phyloP scores from a whole-genome alignment of 2,113 vertebrate genomes.

The Cnemophilus loriae region DNA sequence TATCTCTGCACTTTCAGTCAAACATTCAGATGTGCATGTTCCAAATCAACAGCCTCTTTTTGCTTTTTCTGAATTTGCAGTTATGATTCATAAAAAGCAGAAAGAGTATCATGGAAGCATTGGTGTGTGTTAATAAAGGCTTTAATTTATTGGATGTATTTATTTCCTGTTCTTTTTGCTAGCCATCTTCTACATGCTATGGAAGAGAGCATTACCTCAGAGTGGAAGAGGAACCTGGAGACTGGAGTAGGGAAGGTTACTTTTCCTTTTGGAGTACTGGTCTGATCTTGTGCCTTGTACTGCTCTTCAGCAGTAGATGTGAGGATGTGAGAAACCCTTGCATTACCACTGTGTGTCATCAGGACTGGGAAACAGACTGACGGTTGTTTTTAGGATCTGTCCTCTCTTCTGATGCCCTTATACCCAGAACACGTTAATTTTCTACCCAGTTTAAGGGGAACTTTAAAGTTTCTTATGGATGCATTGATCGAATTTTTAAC shows the following conservation, averaged over 20 bases:
- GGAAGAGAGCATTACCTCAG: background rate
- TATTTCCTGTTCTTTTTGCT: background rate
- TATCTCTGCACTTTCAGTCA: background rate
- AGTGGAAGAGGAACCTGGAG: background rate
- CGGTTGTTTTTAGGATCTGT: background rate
- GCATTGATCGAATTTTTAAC: background rate
- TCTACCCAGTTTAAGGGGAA: background rate
- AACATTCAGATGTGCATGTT: background rate
- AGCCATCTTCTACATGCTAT: background rate
- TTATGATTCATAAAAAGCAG: background rate
- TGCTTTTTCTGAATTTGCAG: background rate
- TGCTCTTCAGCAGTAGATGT: background rate
- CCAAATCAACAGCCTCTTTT: background rate
- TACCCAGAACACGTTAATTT: background rate
- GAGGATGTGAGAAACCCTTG: background rate
- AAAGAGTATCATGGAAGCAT: background rate
- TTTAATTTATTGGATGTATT: background rate
- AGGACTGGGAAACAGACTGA: background rate
- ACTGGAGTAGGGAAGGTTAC: background rate
- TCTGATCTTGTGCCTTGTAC: too few relatives aligned
- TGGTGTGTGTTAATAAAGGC: background rate
- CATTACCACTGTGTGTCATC: background rate
- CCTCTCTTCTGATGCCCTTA: background rate
- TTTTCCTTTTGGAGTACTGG: background rate
- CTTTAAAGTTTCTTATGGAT: background rate